Base-by-base conservation (phyloP, 2,113 vertebrate genomes). In the Microtus oregoni region DNA sequence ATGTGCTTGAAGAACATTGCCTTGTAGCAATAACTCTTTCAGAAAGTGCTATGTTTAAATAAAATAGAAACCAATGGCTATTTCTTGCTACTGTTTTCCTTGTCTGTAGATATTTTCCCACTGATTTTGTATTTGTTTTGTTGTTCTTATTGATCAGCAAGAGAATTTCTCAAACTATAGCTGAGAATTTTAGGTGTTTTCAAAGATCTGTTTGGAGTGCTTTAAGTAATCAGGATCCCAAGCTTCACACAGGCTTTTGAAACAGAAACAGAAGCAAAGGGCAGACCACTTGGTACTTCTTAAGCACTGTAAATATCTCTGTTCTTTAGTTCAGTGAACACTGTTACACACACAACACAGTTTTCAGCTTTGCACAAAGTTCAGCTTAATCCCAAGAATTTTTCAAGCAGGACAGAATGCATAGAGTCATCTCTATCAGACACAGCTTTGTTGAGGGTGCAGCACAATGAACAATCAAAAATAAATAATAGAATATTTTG, bases 61-160 rank as follows among this genome's bases (percentile, higher is more conserved):
- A 86, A 55, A 76, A 55, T 58, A 61, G 12, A 75, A 91, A 91
- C 35, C n/a, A 28, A 81, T 70, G 50, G 7, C 14, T 35, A 89
- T 32, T 86, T 94, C 67, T 63, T 94, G 20, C 67, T 55, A 94
- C n/a, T 86, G 10, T 86, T 94, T 92, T 76, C 30, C 35, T 72
- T 58, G 52, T 78, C 75, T 55, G 41, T 32, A 86, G 67, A 32
- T 68, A 47, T 68, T 50, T 86, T 68, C 15, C 15, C 38, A 12
- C 14, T 92, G 41, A 91, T 90, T 88, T 4, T 4, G 19, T 12
- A 55, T 41, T 9, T 63, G n/a, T 94, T 28, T 92, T 91, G 19
- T 44, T 32, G 73, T 47, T 72, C 77, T 75, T 79, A 19, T 55
- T 82, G 4, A 82, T 12, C 82, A 24, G 3, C 26, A 89, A 93